Evolutionary conservation across 2,113 vertebrate species (phyloP).

Genomic region (Tyrannus savana): DNA sequence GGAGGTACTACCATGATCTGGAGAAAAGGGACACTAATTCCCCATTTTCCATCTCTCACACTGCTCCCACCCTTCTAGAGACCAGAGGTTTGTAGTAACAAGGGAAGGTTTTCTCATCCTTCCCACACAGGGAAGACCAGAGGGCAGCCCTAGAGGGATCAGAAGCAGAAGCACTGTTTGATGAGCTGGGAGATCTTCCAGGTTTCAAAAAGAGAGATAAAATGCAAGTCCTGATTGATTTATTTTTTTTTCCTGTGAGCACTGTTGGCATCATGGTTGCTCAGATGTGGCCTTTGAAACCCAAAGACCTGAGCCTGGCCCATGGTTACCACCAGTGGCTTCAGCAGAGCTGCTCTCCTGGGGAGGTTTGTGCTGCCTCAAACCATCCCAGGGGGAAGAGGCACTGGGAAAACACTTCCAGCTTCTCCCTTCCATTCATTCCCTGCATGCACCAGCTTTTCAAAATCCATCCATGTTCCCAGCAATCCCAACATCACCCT

Average conservation of each 20-base stretch:
- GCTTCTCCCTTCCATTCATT: background rate
- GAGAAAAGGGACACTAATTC: background rate
- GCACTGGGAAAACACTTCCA: background rate
- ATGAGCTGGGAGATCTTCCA: background rate
- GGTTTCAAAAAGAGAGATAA: background rate
- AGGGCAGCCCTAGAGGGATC: background rate
- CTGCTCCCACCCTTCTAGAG: background rate
- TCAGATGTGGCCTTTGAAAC: background rate
- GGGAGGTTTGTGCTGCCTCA: background rate
- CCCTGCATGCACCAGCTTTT: background rate
- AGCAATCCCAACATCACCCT: background rate
- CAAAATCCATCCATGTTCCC: background rate
- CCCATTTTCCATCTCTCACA: background rate
- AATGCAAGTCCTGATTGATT: background rate
- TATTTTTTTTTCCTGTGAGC: background rate
- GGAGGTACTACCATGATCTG: background rate
- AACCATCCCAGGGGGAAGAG: background rate
- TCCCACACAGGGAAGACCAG: background rate
- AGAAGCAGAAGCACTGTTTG: background rate
- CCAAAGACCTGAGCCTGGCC: background rate
- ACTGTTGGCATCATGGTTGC: background rate
- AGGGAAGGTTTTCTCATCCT: background rate
- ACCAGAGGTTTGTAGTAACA: background rate
- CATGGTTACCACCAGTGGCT: accelerated
- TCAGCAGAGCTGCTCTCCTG: background rate